Evolutionary conservation across 2,797 vertebrate species (phyloP).

Genomic region (Percopsis omiscomaycus): DNA sequence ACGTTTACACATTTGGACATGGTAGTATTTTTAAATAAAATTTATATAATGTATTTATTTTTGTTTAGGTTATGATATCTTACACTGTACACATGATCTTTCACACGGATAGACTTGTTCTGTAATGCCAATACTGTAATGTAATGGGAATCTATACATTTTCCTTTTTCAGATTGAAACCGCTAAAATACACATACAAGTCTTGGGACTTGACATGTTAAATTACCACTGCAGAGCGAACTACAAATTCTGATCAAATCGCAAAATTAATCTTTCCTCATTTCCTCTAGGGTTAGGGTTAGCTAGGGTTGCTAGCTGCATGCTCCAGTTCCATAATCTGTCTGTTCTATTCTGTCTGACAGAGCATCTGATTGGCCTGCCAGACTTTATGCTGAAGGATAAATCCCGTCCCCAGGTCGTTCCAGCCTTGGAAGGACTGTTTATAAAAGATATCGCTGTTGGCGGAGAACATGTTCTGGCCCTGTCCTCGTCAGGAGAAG

Average conservation of each 20-base stretch:
- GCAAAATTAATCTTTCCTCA: not conserved
- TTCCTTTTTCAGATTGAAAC: too few relatives aligned
- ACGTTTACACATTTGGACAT: conserved; percentile 83
- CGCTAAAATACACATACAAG: too few relatives aligned
- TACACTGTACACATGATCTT: not conserved
- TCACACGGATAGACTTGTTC: not conserved
- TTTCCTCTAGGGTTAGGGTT: too few relatives aligned
- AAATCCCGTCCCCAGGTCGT: conserved; percentile 79
- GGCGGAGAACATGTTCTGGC: conserved; percentile 82
- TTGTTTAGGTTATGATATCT: not conserved
- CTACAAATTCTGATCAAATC: too few relatives aligned
- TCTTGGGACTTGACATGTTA: too few relatives aligned
- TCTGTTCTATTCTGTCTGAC: conserved; percentile 13
- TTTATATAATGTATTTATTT: too few relatives aligned
- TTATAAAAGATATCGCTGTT: conserved; percentile 79
- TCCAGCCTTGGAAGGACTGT: conserved; percentile 78
- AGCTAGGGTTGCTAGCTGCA: not conserved
- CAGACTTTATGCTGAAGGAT: conserved; percentile 82
- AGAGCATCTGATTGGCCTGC: conserved; percentile 83
- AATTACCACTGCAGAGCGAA: too few relatives aligned
- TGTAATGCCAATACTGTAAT: too few relatives aligned
- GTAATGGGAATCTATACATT: too few relatives aligned
- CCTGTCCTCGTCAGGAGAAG: conserved; percentile 77
- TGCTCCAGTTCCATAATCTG: not conserved
- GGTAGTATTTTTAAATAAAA: conserved; percentile 55